Percentiles rank a stretch among this genome's conserved stretches.
Evolutionary conservation across 2,113 vertebrate genomes (phyloP).

Genomic region (Nesogale talazaci): DNA sequence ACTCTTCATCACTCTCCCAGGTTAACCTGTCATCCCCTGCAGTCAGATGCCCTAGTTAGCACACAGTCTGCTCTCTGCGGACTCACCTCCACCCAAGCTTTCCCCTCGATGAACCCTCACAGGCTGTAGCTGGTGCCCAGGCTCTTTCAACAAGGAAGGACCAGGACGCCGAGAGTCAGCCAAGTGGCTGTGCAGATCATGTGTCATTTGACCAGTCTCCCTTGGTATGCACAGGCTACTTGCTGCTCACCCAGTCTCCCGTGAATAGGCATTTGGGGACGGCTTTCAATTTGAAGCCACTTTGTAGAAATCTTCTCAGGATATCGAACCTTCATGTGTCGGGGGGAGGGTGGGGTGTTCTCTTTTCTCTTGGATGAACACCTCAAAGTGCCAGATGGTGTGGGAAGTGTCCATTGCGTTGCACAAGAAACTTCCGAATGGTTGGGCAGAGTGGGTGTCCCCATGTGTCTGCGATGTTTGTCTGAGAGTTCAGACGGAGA

Average conservation of each 20-base stretch:
- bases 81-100: neutral
- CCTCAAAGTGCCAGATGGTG: neutral
- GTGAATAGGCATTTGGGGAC: neutral
- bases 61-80: neutral
- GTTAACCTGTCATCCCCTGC: neutral
- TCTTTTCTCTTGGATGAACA: neutral
- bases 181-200: neutral
- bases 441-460: neutral
- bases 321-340: neutral
- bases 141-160: neutral
- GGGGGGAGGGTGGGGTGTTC: neutral
- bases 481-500: neutral
- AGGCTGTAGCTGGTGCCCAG: neutral
- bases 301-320: neutral
- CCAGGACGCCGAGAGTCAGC: neutral
- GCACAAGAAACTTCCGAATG: neutral
- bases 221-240: neutral
- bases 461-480: slow-evolving; percentile 41
- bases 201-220: neutral
- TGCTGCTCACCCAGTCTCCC: neutral
- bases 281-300: neutral
- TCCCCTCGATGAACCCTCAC: neutral
- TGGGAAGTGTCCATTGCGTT: neutral
- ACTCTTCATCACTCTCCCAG: neutral
- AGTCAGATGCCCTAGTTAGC: neutral